Conservation (phyloP, 2,797 vertebrate species). For the Poecilia velifera region DNA sequence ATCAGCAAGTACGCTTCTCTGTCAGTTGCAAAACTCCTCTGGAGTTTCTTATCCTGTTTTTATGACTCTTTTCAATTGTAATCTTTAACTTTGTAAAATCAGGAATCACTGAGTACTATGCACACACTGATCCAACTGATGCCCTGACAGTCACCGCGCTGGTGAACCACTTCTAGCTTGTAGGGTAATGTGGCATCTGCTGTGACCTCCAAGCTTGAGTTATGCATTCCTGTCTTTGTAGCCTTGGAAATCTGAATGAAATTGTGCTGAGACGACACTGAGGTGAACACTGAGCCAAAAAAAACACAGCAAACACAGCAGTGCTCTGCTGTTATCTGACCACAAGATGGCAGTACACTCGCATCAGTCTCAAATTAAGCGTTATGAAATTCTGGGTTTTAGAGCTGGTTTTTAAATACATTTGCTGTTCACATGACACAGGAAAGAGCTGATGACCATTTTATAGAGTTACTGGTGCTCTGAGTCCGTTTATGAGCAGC, state of each 20-base stretch:
- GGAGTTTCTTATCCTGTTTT: constrained; percentile 69
- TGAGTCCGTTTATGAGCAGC: constrained; percentile 54
- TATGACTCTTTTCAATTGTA: constrained; percentile 70
- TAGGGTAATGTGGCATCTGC: constrained; percentile 57
- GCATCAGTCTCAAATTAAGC: constrained; percentile 21
- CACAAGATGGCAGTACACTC: constrained; percentile 65
- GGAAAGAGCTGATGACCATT: constrained; percentile 37
- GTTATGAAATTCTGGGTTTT: constrained; percentile 47
- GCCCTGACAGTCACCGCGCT: constrained; percentile 53
- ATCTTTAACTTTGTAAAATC: constrained; percentile 72
- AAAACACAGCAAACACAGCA: constrained; percentile 7
- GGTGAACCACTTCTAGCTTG: constrained; percentile 52
- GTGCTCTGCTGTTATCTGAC: constrained; percentile 40
- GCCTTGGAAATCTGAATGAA: constrained; percentile 52
- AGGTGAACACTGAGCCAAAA: constrained; percentile 16
- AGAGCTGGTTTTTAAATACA: constrained; percentile 51
- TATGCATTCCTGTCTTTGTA: constrained; percentile 43
- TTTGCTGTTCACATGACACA: constrained; percentile 7
- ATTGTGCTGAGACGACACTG: constrained; percentile 33
- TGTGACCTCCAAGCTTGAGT: constrained; percentile 53
- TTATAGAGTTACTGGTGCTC: constrained; percentile 46
- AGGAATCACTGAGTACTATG: constrained; percentile 79
- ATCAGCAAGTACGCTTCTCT: constrained; percentile 67
- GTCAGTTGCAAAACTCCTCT: constrained; percentile 57
- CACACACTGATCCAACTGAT: constrained; percentile 68